A percentile compares a stretch with the other conserved stretches of the same genome.
Evolutionary conservation across 2,797 vertebrate species (phyloP).

Genomic region (Lithobates sylvaticus): DNA sequence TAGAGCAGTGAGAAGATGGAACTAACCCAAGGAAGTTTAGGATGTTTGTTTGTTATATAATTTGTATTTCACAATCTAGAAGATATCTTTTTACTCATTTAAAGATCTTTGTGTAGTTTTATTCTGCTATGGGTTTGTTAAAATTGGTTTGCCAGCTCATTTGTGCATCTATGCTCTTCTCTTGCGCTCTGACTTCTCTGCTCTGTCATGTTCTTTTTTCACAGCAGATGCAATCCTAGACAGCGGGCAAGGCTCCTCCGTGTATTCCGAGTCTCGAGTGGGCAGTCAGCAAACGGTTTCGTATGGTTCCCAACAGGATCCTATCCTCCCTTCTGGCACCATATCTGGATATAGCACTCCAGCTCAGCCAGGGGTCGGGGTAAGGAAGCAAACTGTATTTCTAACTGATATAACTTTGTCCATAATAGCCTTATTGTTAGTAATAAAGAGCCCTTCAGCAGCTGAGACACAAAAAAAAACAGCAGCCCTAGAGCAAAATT

Average conservation of each 20-base stretch:
- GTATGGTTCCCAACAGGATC: slow-evolving; percentile 85
- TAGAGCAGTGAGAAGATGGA: not conserved
- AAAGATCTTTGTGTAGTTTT: no score
- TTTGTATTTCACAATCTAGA: not conserved
- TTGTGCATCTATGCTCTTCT: not conserved
- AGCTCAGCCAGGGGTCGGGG: slow-evolving; percentile 79
- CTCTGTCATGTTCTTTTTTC: not conserved
- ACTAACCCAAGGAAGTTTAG: not conserved
- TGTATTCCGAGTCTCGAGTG: slow-evolving; percentile 87
- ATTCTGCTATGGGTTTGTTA: no score
- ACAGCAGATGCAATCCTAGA: slow-evolving; percentile 87
- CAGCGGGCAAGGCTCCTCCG: slow-evolving; percentile 91
- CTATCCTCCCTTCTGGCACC: slow-evolving; percentile 74
- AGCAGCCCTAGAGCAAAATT: no score
- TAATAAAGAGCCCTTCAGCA: no score
- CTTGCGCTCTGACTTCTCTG: not conserved
- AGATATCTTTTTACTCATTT: not conserved
- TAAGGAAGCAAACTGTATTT: slow-evolving; percentile 73
- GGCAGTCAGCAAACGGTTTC: slow-evolving; percentile 88
- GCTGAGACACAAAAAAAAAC: no score
- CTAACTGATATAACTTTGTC: no score
- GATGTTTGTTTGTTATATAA: not conserved
- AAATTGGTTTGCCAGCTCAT: no score
- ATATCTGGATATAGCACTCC: slow-evolving; percentile 78
- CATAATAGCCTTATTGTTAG: not conserved